phyloP scores from a whole-genome alignment of 2,888 invertebrate species.

The Drosophila meridiana region DNA sequence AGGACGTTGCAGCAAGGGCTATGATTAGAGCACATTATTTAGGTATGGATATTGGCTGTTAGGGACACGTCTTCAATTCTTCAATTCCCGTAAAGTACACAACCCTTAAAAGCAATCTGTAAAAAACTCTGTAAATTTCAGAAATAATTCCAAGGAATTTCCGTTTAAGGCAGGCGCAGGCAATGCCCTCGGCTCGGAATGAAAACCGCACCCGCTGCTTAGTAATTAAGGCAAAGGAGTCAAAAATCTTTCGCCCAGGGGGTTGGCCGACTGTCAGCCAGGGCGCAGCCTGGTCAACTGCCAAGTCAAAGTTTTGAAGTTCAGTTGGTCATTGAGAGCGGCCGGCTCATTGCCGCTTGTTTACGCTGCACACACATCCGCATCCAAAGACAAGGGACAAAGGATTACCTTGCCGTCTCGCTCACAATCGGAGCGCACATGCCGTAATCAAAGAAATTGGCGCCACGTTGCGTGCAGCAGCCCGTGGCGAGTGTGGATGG shows the following conservation, averaged over 20 bases:
- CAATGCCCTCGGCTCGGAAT: conserved; percentile 18
- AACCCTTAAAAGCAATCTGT: conserved; percentile 1
- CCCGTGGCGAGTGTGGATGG: conserved; percentile 58
- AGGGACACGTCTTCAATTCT: background rate
- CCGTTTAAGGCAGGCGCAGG: background rate
- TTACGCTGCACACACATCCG: conserved; percentile 39
- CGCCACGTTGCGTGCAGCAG: conserved; percentile 76
- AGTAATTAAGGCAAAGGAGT: conserved; percentile 71
- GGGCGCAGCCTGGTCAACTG: conserved; percentile 43
- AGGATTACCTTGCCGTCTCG: conserved; percentile 56
- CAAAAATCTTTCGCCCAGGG: conserved; percentile 47
- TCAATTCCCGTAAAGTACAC: background rate
- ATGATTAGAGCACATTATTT: conserved; percentile 23
- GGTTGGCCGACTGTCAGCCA: conserved; percentile 37
- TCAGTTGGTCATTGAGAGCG: conserved; percentile 80
- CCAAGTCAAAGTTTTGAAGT: conserved; percentile 77
- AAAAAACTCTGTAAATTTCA: background rate
- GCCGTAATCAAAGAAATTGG: conserved; percentile 80
- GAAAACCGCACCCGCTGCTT: conserved; percentile 45
- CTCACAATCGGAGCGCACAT: conserved; percentile 51
- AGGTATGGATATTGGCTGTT: conserved; percentile 11
- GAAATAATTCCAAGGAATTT: conserved; percentile 14
- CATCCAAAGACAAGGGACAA: conserved; percentile 71
- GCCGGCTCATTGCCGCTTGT: conserved; percentile 57
- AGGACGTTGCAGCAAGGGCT: conserved; percentile 24